phyloP scores from a whole-genome alignment of 2,797 vertebrate genomes.

The Calcarius lapponicus region DNA sequence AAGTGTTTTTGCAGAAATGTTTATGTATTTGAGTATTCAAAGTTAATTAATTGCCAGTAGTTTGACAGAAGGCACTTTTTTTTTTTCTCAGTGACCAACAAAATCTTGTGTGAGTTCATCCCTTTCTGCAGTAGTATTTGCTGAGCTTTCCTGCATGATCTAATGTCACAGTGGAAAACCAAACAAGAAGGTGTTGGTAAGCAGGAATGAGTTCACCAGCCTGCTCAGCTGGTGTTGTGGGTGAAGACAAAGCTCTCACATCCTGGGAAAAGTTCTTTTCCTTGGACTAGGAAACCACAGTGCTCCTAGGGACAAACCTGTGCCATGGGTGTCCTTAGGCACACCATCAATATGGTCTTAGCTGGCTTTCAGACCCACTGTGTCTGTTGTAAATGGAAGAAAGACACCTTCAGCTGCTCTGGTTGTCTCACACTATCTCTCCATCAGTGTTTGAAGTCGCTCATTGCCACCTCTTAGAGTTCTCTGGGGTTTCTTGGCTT shows the following conservation, averaged over 20 bases:
- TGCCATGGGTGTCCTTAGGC: not conserved
- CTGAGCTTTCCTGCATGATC: constrained; percentile 73
- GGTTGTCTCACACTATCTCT: not conserved
- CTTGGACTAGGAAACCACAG: not conserved
- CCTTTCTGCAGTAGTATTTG: constrained; percentile 73
- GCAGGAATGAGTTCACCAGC: constrained; percentile 68
- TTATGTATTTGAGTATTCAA: constrained; percentile 68
- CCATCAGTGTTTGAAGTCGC: not conserved
- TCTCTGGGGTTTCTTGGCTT: not conserved
- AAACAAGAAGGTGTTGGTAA: constrained; percentile 69
- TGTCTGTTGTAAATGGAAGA: not conserved
- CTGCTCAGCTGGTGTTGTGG: constrained; percentile 44
- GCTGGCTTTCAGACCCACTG: not conserved
- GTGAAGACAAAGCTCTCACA: constrained; percentile 14
- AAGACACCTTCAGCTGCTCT: not conserved
- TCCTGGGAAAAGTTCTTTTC: not conserved
- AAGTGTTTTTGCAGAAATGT: constrained; percentile 63
- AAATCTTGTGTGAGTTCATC: constrained; percentile 73
- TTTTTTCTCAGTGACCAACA: constrained; percentile 60
- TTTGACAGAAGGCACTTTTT: constrained; percentile 62
- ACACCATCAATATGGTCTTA: not conserved
- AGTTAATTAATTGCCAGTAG: constrained; percentile 74
- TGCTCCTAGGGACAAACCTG: not conserved
- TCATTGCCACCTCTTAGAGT: not conserved
- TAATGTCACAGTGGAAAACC: constrained; percentile 74